Evolutionary conservation across 2,888 invertebrate species (phyloP).

Genomic region (Sarcophaga carnaria): DNA sequence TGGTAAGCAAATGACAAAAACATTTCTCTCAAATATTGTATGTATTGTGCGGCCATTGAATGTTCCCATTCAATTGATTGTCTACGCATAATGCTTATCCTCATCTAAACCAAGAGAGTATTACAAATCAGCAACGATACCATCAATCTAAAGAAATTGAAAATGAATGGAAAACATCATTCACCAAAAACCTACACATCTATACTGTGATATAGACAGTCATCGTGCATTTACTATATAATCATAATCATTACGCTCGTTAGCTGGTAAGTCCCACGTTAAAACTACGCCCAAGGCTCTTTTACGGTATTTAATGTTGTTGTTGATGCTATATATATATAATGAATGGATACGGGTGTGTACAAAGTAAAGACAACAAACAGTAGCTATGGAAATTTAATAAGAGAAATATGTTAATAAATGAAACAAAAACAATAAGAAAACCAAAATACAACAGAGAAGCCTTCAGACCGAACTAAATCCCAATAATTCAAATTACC

Average conservation of each 20-base stretch:
- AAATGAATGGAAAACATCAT: neutral
- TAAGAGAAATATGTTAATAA: neutral
- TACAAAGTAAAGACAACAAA: neutral
- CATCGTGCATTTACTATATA: neutral
- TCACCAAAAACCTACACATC: neutral
- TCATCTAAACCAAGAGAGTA: too few relatives aligned
- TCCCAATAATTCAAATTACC: neutral
- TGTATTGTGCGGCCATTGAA: too few relatives aligned
- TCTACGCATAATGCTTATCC: too few relatives aligned
- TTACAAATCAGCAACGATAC: too few relatives aligned
- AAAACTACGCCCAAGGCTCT: neutral
- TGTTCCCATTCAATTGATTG: too few relatives aligned
- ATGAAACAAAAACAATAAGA: too few relatives aligned
- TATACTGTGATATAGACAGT: neutral
- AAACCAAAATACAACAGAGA: neutral
- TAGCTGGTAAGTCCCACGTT: neutral
- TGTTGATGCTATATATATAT: neutral
- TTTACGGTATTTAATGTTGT: neutral
- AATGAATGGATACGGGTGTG: neutral
- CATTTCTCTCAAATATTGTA: too few relatives aligned
- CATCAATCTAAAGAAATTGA: too few relatives aligned
- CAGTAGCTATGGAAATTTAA: slow-evolving; percentile 17
- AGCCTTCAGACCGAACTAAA: neutral
- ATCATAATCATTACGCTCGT: slow-evolving; percentile 21
- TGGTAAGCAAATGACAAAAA: too few relatives aligned